Conservation (phyloP, 2,888 invertebrate species). For the Drosophila melanosoma region DNA sequence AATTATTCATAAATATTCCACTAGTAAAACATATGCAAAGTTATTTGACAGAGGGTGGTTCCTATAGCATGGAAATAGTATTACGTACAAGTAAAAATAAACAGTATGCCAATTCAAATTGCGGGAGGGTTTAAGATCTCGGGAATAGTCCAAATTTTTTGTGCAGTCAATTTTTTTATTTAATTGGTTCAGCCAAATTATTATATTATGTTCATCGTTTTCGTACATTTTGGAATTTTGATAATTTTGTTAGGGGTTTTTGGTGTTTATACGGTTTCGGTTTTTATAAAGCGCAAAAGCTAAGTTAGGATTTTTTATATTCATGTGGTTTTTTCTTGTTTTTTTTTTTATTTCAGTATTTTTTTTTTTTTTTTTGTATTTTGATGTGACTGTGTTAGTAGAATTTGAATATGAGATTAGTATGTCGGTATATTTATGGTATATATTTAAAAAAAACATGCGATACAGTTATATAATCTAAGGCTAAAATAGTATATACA, state of each 20-base stretch:
- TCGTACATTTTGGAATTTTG: slow-evolving; percentile 24
- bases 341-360: slow-evolving; percentile 26
- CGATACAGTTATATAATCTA: slow-evolving; percentile 7
- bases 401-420: slow-evolving; percentile 5
- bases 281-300: slow-evolving; percentile 53
- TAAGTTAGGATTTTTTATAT: slow-evolving; percentile 22
- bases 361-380: slow-evolving; percentile 24
- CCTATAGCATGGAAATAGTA: slow-evolving; percentile 23
- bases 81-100: slow-evolving; percentile 20
- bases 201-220: background rate
- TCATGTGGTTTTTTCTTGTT: slow-evolving; percentile 22
- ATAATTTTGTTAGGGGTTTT: slow-evolving; percentile 40
- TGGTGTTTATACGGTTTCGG: slow-evolving; percentile 30
- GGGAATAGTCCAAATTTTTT: slow-evolving; percentile 59
- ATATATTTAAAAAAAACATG: slow-evolving; percentile 30
- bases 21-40: slow-evolving; percentile 51
- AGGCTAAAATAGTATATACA: slow-evolving; percentile 4
- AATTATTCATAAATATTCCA: slow-evolving; percentile 38
- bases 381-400: slow-evolving; percentile 27
- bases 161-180: slow-evolving; percentile 54
- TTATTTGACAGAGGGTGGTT: slow-evolving; percentile 13
- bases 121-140: slow-evolving; percentile 32
- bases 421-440: slow-evolving; percentile 8
- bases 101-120: slow-evolving; percentile 27
- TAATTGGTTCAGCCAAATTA: slow-evolving; percentile 18